These are phyloP conservation scores for Zaprionus ghesquierei DNA, from an alignment of 1,140 invertebrate genomes.

Conservation along the genomic window DNA sequence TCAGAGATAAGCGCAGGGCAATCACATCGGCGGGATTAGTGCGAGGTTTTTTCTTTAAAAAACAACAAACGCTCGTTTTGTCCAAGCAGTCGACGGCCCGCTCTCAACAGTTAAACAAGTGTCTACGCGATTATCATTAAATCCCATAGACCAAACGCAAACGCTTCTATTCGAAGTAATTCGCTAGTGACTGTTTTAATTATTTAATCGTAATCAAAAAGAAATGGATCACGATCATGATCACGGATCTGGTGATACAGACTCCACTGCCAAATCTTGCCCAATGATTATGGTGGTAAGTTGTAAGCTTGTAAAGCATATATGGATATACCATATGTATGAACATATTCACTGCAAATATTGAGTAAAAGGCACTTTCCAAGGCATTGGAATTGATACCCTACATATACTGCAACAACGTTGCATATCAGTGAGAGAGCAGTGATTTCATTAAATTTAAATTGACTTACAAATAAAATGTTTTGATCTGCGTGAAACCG, in stretches of 20 bases:
- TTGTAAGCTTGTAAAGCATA: background rate
- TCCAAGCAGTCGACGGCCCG: conserved; percentile 53
- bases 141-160: background rate
- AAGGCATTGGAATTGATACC: background rate
- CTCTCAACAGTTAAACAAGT: conserved; percentile 64
- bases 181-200: too few species aligned
- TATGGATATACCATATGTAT: conserved; percentile 5
- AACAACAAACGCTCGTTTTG: conserved; percentile 46
- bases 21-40: conserved; percentile 58
- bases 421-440: conserved; percentile 23
- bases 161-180: background rate
- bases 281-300: conserved; percentile 75
- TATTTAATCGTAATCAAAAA: too few species aligned
- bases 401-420: background rate
- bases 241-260: conserved; percentile 26
- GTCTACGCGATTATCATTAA: conserved; percentile 37
- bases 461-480: conserved; percentile 17
- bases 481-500: conserved; percentile 17
- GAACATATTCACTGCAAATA: background rate
- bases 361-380: conserved; percentile 2
- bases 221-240: conserved; percentile 54
- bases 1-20: conserved; percentile 62
- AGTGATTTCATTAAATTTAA: conserved; percentile 44
- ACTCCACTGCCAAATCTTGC: conserved; percentile 39
- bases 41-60: conserved; percentile 70